Base-by-base conservation (phyloP, 2,888 invertebrate species). In the Holacanthella duospinosa region DNA sequence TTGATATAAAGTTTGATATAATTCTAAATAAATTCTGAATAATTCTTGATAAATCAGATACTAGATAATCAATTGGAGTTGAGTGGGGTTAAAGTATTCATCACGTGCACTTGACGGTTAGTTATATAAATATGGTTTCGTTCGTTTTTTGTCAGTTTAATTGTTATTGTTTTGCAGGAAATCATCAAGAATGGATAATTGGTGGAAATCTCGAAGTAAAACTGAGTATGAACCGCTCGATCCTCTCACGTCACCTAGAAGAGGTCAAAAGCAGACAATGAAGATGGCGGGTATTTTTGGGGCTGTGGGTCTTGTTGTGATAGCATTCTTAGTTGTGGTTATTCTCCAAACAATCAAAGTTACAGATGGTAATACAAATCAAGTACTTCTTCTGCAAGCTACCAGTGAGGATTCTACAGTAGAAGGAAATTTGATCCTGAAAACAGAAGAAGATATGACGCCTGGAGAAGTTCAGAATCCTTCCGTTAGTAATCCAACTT, bases 171-270 rank as follows among this genome's bases (percentile, higher is more conserved):
- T 16, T 36, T 36, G 36, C n/a, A n/a, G n/a, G n/a, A n/a, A n/a
- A n/a, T n/a, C n/a, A n/a, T n/a, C n/a, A n/a, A n/a, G n/a, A n/a
- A 36, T 36, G 36, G 36, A 16, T 9, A 36, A 6, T 36, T 36
- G 36, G 36, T 36, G 6, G 9, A 36, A 36, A 16, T 9, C 21
- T 9, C n/a, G 21, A 1, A 29, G 12, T 21, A 36, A 21, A 21
- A 24, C 29, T 29, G 28, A 29, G 57, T 57, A 54, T 54, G 60
- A 53, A 54, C 54, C 54, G 6, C 61, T 58, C 55, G 6, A 55
- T 16, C 55, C 55, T 19, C 6, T 19, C 3, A 12, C 55, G 6
- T 16, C 9, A 16, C 55, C 55, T 24, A 4, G 55, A 6, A 4
- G 55, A 25, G 55, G 55, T 6, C 55, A 55, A 26, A 55, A 12